phyloP scores from a whole-genome alignment of 2,113 vertebrate species.

The Stomatorhinus ivindoensis region DNA sequence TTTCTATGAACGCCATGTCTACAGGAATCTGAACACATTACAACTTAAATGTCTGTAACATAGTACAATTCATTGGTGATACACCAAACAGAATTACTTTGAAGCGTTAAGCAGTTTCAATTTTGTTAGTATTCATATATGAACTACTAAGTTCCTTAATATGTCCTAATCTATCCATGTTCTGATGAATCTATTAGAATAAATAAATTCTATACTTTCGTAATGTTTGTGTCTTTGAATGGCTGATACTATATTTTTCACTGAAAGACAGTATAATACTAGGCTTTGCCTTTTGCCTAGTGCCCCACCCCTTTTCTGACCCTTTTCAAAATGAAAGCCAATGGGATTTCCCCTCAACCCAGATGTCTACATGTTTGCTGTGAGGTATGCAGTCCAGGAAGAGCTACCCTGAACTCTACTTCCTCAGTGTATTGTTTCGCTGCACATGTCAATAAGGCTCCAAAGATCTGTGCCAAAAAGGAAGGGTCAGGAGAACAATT shows the following conservation, averaged over 20 bases:
- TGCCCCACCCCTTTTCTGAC: neutral
- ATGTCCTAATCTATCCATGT: neutral
- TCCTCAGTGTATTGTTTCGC: constrained; percentile 15
- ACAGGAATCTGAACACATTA: neutral
- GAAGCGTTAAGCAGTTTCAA: neutral
- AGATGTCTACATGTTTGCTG: constrained; percentile 14
- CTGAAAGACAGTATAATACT: constrained; percentile 2
- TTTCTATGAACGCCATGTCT: neutral
- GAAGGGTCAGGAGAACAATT: neutral
- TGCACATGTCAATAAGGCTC: constrained; percentile 9
- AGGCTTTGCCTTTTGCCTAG: neutral
- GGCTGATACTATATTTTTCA: neutral
- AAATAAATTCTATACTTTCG: neutral
- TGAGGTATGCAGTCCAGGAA: constrained; percentile 23
- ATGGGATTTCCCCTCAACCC: constrained; percentile 12
- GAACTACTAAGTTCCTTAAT: neutral
- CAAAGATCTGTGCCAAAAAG: neutral
- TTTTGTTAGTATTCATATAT: neutral
- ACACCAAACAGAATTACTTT: neutral
- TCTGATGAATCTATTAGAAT: neutral
- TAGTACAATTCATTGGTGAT: neutral
- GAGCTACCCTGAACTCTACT: constrained; percentile 10
- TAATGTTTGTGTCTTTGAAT: neutral
- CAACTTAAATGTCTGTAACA: neutral
- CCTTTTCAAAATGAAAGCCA: constrained; percentile 5